phyloP scores from a whole-genome alignment of 2,797 vertebrate genomes.

The Cirrhinus mrigala region DNA sequence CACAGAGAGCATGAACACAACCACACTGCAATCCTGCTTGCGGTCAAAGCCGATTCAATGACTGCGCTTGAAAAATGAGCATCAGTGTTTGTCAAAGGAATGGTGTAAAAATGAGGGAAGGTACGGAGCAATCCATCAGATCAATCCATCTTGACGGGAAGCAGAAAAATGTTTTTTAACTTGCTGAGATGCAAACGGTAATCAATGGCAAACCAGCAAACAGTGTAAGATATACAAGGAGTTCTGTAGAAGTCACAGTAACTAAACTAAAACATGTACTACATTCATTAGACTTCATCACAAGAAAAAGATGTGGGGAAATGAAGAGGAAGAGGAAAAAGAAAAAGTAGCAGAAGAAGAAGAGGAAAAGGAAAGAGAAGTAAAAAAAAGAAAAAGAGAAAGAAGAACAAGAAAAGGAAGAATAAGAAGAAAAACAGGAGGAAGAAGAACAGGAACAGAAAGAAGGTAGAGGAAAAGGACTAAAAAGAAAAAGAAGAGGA shows the following conservation, averaged over 20 bases:
- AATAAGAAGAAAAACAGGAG: too few relatives aligned
- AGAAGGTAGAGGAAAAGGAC: rapidly evolving
- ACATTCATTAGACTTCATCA: not conserved
- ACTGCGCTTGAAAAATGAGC: not conserved
- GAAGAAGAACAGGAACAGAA: not conserved
- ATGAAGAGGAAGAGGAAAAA: not conserved
- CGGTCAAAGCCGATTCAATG: not conserved
- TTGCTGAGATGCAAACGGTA: not conserved
- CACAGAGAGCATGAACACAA: not conserved
- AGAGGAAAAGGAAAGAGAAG: not conserved
- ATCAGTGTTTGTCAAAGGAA: not conserved
- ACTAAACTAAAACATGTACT: not conserved
- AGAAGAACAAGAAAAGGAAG: not conserved
- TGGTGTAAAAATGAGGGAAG: not conserved
- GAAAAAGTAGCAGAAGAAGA: not conserved
- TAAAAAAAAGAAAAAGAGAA: not conserved
- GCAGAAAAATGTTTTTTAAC: not conserved
- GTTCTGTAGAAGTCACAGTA: not conserved
- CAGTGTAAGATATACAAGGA: too few relatives aligned
- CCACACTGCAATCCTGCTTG: not conserved
- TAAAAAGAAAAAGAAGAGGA: not conserved
- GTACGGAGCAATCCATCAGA: not conserved
- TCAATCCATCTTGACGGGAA: not conserved
- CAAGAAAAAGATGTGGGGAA: too few relatives aligned
- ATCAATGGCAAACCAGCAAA: not conserved